These are phyloP conservation scores for Drosophila seclusa DNA, from an alignment of 2,888 invertebrate genomes.

Conservation along the genomic window DNA sequence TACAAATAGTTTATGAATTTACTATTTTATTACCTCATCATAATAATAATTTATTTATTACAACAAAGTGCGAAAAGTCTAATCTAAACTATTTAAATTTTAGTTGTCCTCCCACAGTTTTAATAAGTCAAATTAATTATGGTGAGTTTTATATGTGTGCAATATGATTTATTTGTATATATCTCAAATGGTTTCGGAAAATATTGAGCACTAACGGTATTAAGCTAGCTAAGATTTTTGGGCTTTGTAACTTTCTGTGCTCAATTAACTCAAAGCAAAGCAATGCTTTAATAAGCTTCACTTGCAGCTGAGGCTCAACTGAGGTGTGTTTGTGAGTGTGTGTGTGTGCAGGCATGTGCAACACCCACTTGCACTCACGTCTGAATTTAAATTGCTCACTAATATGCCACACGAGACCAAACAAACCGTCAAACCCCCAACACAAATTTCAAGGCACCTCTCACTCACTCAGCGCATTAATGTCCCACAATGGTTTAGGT, in stretches of 20 bases:
- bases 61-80: neutral
- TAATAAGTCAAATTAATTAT: neutral
- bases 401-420: constrained; percentile 68
- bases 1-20: neutral
- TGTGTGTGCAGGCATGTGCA: constrained; percentile 18
- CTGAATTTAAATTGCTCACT: constrained; percentile 61
- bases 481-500: constrained; percentile 44
- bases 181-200: neutral
- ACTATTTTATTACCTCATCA: neutral
- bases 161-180: neutral
- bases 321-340: constrained; percentile 2
- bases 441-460: neutral
- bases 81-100: neutral
- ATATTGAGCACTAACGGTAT: neutral
- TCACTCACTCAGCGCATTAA: neutral
- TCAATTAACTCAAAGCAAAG: neutral
- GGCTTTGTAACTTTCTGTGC: neutral
- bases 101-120: neutral
- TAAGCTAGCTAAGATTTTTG: neutral
- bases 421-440: neutral
- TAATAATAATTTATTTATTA: neutral
- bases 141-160: neutral
- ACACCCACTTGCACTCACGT: constrained; percentile 49
- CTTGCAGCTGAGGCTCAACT: constrained; percentile 56
- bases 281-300: neutral